phyloP scores from a whole-genome alignment of 2,113 vertebrate species.

The Opisthocomus hoazin region DNA sequence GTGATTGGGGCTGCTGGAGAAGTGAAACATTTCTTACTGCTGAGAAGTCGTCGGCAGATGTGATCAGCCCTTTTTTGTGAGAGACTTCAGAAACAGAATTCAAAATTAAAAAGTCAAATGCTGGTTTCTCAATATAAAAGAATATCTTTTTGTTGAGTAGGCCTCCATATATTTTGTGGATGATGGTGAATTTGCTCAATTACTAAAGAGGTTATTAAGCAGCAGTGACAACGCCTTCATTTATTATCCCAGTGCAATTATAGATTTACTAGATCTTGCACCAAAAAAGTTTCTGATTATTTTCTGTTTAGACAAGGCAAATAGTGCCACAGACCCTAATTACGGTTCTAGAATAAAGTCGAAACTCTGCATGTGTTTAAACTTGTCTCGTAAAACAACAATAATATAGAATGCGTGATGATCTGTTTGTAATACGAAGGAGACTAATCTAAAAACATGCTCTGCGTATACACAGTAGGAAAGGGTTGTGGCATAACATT shows the following conservation, averaged over 20 bases:
- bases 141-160: background rate
- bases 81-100: background rate
- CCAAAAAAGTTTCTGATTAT: conserved; percentile 7
- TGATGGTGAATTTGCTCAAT: background rate
- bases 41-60: background rate
- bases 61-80: background rate
- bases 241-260: background rate
- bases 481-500: conserved; percentile 9
- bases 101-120: background rate
- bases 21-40: background rate
- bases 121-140: background rate
- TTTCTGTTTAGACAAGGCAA: conserved; percentile 52
- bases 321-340: conserved; percentile 26
- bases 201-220: background rate
- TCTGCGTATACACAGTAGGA: background rate
- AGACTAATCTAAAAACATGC: conserved; percentile 8
- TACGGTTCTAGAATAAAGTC: conserved; percentile 56
- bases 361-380: conserved; percentile 31
- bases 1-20: background rate
- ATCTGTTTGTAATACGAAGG: background rate
- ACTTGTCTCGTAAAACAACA: conserved; percentile 29
- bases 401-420: background rate
- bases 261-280: conserved; percentile 13
- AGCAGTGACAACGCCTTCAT: background rate
- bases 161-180: background rate